These are phyloP conservation scores for Drosophila neonasuta DNA, from an alignment of 2,888 invertebrate species.

Conservation along the genomic window DNA sequence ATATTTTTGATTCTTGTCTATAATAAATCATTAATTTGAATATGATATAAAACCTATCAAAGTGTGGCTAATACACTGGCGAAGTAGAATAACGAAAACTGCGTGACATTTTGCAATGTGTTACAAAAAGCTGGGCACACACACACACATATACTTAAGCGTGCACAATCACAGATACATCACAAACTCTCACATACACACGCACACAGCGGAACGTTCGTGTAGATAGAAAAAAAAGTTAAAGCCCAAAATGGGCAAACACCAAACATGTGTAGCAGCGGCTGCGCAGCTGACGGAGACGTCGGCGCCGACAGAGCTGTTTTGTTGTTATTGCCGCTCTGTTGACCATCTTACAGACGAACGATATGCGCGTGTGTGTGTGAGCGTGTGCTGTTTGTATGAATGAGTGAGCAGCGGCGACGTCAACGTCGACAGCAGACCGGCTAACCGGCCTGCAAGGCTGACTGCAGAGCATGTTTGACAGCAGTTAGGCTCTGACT, in stretches of 20 bases:
- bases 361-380: slow-evolving; percentile 15
- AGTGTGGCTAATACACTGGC: slow-evolving; percentile 13
- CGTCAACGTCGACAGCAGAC: slow-evolving; percentile 22
- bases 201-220: slow-evolving; percentile 1
- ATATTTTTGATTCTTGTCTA: slow-evolving; percentile 17
- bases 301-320: slow-evolving; percentile 40
- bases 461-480: slow-evolving; percentile 52
- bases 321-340: slow-evolving; percentile 59
- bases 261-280: slow-evolving; percentile 69
- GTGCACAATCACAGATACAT: neutral
- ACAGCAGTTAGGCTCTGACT: slow-evolving; percentile 58
- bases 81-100: slow-evolving; percentile 40
- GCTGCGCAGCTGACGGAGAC: slow-evolving; percentile 44
- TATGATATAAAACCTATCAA: slow-evolving; percentile 6
- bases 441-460: slow-evolving; percentile 57
- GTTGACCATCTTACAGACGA: slow-evolving; percentile 44
- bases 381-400: slow-evolving; percentile 53
- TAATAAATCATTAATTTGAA: slow-evolving; percentile 30
- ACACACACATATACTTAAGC: slow-evolving; percentile 9
- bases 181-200: slow-evolving; percentile 18
- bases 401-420: slow-evolving; percentile 56
- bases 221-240: slow-evolving; percentile 47
- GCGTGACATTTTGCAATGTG: slow-evolving; percentile 69
- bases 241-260: slow-evolving; percentile 66
- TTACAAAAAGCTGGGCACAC: slow-evolving; percentile 40